A percentile compares a stretch with the other conserved stretches of the same genome.
Conservation (phyloP, 64 coral and sea anemone genomes). For the Acropora yongei region DNA sequence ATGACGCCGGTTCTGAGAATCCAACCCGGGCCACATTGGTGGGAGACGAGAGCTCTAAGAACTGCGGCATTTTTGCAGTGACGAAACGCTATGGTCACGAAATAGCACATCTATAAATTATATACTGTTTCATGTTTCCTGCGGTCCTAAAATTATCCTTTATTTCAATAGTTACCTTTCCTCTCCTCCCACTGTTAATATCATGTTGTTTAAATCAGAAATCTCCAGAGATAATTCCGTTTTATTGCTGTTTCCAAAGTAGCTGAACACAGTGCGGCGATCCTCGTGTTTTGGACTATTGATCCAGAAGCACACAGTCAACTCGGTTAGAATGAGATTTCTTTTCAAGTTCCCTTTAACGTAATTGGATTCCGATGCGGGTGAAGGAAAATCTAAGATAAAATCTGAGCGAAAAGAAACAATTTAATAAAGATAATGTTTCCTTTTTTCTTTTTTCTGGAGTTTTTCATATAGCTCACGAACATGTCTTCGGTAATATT, state of each 20-base stretch:
- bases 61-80: no score
- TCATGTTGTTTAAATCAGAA: not conserved
- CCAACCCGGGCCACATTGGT: no score
- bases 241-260: not conserved
- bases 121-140: no score
- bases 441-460: not conserved
- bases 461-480: no score
- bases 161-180: not conserved
- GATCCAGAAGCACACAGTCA: slow-evolving; percentile 25
- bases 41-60: no score
- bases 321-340: not conserved
- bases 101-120: no score
- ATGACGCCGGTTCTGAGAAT: no score
- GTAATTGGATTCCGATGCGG: not conserved
- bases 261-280: not conserved
- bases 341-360: not conserved
- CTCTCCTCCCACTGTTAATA: slow-evolving; percentile 1
- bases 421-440: not conserved
- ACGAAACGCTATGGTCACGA: no score
- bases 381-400: not conserved
- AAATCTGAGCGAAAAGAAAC: not conserved
- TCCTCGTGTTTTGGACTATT: not conserved
- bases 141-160: not conserved
- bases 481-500: no score
- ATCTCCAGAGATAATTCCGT: not conserved